Evolutionary conservation across 2,797 vertebrate genomes (phyloP).

Genomic region (Pelochelys cantorii): DNA sequence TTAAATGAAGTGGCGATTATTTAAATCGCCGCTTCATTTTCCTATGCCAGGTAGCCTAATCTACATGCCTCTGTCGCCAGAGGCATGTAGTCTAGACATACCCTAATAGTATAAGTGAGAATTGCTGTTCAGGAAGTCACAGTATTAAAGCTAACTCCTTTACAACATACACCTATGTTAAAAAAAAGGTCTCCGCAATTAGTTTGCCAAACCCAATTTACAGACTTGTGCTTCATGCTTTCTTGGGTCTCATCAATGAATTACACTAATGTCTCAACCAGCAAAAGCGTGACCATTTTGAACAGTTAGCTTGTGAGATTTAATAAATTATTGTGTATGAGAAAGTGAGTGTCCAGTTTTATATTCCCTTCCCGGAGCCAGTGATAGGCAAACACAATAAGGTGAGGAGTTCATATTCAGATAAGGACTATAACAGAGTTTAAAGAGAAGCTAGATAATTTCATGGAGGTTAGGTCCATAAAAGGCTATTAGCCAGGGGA

Average conservation of each 20-base stretch:
- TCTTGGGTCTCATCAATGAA: neutral
- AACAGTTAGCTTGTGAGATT: neutral
- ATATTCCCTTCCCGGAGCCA: neutral
- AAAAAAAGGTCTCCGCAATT: constrained; percentile 5
- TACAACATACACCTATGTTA: neutral
- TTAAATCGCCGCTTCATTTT: too few species aligned
- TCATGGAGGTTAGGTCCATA: too few species aligned
- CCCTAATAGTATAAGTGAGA: constrained; percentile 58
- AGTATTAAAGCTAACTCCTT: constrained; percentile 25
- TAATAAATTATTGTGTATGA: neutral
- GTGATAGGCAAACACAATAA: neutral
- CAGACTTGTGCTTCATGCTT: constrained; percentile 1
- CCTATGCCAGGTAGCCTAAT: too few species aligned
- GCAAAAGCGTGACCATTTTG: neutral
- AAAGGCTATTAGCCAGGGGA: too few species aligned
- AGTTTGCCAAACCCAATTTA: neutral
- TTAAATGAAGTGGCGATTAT: too few species aligned
- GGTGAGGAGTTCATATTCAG: neutral
- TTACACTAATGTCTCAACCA: neutral
- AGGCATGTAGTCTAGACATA: too few species aligned
- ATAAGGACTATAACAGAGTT: too few species aligned
- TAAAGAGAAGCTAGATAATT: too few species aligned
- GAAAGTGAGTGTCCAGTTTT: neutral
- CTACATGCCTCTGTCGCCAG: too few species aligned
- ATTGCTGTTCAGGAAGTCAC: constrained; percentile 7